Percentiles rank a stretch among this genome's conserved stretches.
phyloP scores from a whole-genome alignment of 2,113 vertebrate species.

The Perca flavescens region DNA sequence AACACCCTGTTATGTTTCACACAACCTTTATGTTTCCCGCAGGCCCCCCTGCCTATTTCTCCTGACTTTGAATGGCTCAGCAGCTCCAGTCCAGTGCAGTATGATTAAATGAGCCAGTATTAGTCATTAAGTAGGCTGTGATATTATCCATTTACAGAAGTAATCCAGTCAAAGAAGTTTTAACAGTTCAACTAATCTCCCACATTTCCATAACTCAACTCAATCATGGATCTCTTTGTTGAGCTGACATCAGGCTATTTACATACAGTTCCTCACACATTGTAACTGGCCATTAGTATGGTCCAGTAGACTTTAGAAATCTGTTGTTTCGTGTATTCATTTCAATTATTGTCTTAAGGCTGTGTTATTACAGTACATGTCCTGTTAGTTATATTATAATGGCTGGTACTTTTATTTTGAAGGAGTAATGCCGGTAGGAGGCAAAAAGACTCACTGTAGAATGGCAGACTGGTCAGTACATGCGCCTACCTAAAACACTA shows the following conservation, averaged over 20 bases:
- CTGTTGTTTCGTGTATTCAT: not conserved
- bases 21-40: not conserved
- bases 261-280: not conserved
- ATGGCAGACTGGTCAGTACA: too few species aligned
- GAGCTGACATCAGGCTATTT: not conserved
- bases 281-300: not conserved
- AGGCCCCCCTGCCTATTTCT: not conserved
- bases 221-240: not conserved
- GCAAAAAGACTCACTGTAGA: not conserved
- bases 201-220: not conserved
- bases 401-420: not conserved
- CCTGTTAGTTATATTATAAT: not conserved
- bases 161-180: not conserved
- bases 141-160: not conserved
- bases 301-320: not conserved
- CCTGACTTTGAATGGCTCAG: not conserved
- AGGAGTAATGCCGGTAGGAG: not conserved
- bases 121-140: not conserved
- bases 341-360: not conserved
- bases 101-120: conserved; percentile 1
- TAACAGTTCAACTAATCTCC: not conserved
- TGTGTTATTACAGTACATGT: not conserved
- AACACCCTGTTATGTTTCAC: conserved; percentile 1
- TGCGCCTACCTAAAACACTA: not conserved
- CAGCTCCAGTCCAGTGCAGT: not conserved